These are phyloP conservation scores for Limenitis camilla DNA, from an alignment of 2,888 invertebrate genomes.

Conservation along the genomic window DNA sequence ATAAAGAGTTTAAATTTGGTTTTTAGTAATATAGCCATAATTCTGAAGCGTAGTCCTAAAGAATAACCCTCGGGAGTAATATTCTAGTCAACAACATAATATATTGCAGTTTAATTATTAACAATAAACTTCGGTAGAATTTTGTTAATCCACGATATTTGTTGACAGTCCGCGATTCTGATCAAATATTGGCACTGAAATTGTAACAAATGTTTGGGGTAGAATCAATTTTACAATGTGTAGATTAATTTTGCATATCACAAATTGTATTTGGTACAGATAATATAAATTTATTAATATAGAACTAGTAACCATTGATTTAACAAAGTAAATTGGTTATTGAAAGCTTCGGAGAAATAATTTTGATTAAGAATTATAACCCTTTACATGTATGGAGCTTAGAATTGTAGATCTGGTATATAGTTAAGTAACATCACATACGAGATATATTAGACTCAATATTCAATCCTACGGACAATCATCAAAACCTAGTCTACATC, in stretches of 20 bases:
- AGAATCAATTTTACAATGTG: slow-evolving; percentile 10
- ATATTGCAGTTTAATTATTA: not conserved
- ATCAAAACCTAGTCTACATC: not conserved
- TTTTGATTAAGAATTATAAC: no score
- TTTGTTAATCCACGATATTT: slow-evolving; percentile 4
- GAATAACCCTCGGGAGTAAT: no score
- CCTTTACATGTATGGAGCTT: no score
- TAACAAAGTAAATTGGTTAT: not conserved
- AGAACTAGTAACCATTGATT: not conserved
- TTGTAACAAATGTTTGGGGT: slow-evolving; percentile 11
- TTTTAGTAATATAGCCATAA: no score
- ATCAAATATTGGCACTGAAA: slow-evolving; percentile 15
- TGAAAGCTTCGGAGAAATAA: not conserved
- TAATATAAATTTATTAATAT: slow-evolving; percentile 2
- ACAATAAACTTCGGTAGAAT: not conserved
- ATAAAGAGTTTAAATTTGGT: no score
- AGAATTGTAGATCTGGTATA: no score
- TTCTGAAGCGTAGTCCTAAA: no score
- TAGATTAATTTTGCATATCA: slow-evolving; percentile 11
- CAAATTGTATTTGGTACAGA: not conserved
- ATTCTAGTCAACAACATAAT: no score
- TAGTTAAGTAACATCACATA: no score
- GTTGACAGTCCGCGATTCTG: slow-evolving; percentile 13
- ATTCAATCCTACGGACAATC: no score
- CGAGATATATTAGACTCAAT: no score